Conservation (phyloP, 2,888 invertebrate species). For the Drosophila kanekoi region DNA sequence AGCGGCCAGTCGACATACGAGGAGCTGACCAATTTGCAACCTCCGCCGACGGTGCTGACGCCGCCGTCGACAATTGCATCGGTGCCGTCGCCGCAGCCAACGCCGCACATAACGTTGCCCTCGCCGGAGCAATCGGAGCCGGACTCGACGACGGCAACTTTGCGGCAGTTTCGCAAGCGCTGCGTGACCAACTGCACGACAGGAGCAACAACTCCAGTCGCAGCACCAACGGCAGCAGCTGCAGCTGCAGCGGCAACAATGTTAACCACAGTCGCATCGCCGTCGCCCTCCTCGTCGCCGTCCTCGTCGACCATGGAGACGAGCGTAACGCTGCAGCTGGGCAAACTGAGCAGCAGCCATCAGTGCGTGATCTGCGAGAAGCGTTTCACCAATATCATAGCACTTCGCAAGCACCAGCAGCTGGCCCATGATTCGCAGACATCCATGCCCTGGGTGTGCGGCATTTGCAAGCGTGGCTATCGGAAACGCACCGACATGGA, state of each 20-base stretch:
- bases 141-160: slow-evolving; percentile 79
- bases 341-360: slow-evolving; percentile 67
- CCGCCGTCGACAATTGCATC: slow-evolving; percentile 70
- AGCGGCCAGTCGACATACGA: slow-evolving; percentile 34
- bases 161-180: slow-evolving; percentile 80
- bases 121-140: slow-evolving; percentile 83
- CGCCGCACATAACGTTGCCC: slow-evolving; percentile 70
- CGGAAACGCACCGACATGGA: slow-evolving; percentile 81
- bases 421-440: slow-evolving; percentile 75
- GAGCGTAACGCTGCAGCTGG: slow-evolving; percentile 32
- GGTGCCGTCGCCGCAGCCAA: slow-evolving; percentile 62
- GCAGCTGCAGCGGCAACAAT: slow-evolving; percentile 13
- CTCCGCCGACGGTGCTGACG: slow-evolving; percentile 60
- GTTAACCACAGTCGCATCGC: slow-evolving; percentile 45
- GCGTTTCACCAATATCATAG: slow-evolving; percentile 76
- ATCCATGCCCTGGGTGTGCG: slow-evolving; percentile 77
- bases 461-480: slow-evolving; percentile 80
- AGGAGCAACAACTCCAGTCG: neutral
- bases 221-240: slow-evolving; percentile 11
- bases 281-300: slow-evolving; percentile 63
- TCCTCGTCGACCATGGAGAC: slow-evolving; percentile 69
- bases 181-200: slow-evolving; percentile 26
- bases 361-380: slow-evolving; percentile 79
- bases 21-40: slow-evolving; percentile 48
- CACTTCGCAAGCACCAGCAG: slow-evolving; percentile 80